Evolutionary conservation across 2,888 invertebrate species (phyloP), one percentile per base, ranked within the genome.

Genomic region (Eledone cirrhosa): DNA sequence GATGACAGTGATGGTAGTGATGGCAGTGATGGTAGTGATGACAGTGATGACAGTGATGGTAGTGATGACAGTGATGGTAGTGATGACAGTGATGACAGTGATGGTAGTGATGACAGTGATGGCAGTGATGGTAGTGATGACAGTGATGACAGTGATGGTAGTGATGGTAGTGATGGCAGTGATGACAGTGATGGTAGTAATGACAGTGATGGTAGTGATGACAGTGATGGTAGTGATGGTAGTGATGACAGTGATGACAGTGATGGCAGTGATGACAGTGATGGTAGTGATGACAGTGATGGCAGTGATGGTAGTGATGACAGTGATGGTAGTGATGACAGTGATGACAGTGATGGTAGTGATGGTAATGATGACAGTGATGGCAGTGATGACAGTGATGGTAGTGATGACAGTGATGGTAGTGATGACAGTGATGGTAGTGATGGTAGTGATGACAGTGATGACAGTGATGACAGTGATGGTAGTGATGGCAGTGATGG

Each of bases 11-110:
- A 27, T 69, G 72, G 72, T 24, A 24, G 72, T 48, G n/a, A n/a
- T 69, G 27, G 27, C 27, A 24, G 72, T 69, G 72, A 24, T 69
- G 72, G 27, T 24, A 69, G 72, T 69, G 72, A 24, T 69, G 72
- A 24, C 72, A 69, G 72, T 69, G 27, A 24, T 69, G 72, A 69
- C 72, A 69, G 72, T 69, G 72, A 24, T 24, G 72, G 72, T 69
- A 69, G 72, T 69, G 72, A 24, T 69, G 27, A 24, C 27, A 69
- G 72, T 69, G 72, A 24, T 69, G 72, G 27, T 69, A 24, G 72
- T 69, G 27, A 24, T 69, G 72, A 24, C 27, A 24, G 72, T 69
- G 72, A 24, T 69, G 27, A 27, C 27, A 24, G 72, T 69, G 72
- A 24, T 69, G 72, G 72, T 24, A 69, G 72, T 69, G 72, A 24